Conservation (phyloP, 2,113 vertebrate species). For the Eira barbara region DNA sequence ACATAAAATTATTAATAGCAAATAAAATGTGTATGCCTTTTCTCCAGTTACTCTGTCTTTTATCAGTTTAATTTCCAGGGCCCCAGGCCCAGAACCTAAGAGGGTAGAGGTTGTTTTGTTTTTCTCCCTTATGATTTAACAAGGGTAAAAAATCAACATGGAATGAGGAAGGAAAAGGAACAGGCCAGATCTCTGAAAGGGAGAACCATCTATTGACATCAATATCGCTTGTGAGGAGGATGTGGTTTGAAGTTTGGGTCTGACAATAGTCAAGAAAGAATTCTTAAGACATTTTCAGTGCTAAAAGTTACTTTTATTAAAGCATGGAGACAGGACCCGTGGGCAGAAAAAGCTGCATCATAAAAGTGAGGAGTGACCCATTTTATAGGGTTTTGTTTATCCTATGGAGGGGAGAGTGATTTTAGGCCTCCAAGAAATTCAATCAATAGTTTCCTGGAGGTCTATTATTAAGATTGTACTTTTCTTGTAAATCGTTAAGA, state of each 20-base stretch:
- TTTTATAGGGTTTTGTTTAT: not conserved
- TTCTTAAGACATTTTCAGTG: not conserved
- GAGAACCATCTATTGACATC: not conserved
- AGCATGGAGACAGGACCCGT: not conserved
- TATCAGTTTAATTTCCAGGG: not conserved
- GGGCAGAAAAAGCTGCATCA: not conserved
- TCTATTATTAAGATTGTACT: not conserved
- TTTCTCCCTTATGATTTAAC: not conserved
- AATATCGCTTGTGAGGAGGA: not conserved
- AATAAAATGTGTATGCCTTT: not conserved
- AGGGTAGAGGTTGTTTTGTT: not conserved
- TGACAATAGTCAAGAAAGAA: not conserved
- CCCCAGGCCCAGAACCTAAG: not conserved
- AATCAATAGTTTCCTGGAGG: not conserved
- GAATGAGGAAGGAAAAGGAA: not conserved
- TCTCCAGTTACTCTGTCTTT: not conserved
- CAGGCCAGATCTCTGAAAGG: not conserved
- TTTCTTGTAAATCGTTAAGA: not conserved
- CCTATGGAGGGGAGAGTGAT: not conserved
- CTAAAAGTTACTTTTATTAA: not conserved
- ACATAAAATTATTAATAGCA: not conserved
- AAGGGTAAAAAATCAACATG: not conserved
- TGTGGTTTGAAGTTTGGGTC: not conserved
- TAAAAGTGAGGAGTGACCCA: not conserved
- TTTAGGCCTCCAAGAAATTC: not conserved